Conservation (phyloP, 2,888 invertebrate genomes). For the Timema cristinae region DNA sequence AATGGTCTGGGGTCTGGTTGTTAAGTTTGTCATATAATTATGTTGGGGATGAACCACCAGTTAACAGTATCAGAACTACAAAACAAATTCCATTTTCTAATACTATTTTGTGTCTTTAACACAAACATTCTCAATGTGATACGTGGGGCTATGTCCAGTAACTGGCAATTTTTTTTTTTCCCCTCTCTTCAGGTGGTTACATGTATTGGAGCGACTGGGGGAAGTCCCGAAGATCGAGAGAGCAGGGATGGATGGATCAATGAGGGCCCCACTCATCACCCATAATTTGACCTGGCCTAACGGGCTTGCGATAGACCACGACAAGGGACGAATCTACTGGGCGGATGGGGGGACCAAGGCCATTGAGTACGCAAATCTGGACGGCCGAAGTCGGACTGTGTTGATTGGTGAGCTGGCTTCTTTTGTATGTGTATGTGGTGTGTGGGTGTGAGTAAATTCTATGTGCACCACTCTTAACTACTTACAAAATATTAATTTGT, state of each 20-base stretch:
- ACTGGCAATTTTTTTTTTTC: too few relatives aligned
- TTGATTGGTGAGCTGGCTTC: constrained; percentile 55
- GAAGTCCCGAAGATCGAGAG: constrained; percentile 72
- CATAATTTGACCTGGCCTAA: constrained; percentile 79
- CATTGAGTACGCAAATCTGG: constrained; percentile 74
- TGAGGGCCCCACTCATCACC: constrained; percentile 48
- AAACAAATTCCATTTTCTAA: too few relatives aligned
- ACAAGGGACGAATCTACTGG: constrained; percentile 74
- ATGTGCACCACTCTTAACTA: neutral
- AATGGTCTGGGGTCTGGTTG: too few relatives aligned
- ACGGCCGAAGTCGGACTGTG: constrained; percentile 65
- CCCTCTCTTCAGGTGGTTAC: constrained; percentile 54
- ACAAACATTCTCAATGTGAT: too few relatives aligned
- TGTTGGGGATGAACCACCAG: too few relatives aligned
- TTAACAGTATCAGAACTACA: too few relatives aligned
- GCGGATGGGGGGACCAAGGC: constrained; percentile 76
- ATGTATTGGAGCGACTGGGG: constrained; percentile 95
- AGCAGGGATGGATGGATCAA: constrained; percentile 82
- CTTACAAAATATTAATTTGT: too few relatives aligned
- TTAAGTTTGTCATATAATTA: too few relatives aligned
- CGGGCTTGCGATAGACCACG: constrained; percentile 77
- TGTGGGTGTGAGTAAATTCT: neutral
- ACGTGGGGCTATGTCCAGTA: too few relatives aligned
- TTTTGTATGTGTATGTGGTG: neutral
- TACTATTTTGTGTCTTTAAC: too few relatives aligned